These are phyloP conservation scores for Synchiropus splendidus DNA, from an alignment of 2,113 vertebrate genomes.

Conservation along the genomic window DNA sequence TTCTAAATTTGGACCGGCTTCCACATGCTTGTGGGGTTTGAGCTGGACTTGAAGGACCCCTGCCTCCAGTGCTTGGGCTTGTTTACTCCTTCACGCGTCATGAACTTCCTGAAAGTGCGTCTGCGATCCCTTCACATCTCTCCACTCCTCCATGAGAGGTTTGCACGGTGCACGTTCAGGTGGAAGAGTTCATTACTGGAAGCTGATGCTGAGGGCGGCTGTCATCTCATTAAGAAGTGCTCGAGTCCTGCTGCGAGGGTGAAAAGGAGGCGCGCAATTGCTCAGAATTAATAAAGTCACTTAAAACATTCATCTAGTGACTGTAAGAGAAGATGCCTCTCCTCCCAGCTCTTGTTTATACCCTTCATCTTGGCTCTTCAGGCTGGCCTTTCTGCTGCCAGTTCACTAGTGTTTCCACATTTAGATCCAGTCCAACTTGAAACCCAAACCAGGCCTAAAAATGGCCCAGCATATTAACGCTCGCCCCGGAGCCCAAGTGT, in stretches of 20 bases:
- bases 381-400: constrained; percentile 49
- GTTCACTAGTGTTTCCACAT: constrained; percentile 51
- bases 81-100: background rate
- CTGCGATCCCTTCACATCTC: constrained; percentile 21
- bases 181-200: constrained; percentile 59
- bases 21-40: constrained; percentile 19
- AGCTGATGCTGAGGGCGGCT: constrained; percentile 54
- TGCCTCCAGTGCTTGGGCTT: background rate
- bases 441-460: constrained; percentile 54
- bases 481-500: constrained; percentile 10
- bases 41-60: background rate
- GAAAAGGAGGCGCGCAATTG: constrained; percentile 57
- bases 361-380: constrained; percentile 30
- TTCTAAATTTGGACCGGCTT: constrained; percentile 80
- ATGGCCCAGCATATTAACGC: constrained; percentile 34
- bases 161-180: constrained; percentile 46
- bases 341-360: constrained; percentile 30
- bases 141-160: constrained; percentile 27
- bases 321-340: constrained; percentile 33
- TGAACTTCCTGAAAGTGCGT: constrained; percentile 25
- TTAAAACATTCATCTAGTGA: constrained; percentile 55
- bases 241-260: constrained; percentile 55
- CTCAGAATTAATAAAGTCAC: constrained; percentile 64
- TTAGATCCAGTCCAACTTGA: constrained; percentile 53
- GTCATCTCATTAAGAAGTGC: constrained; percentile 69